phyloP scores from a whole-genome alignment of 2,888 invertebrate species.

The Aethes cnicana region DNA sequence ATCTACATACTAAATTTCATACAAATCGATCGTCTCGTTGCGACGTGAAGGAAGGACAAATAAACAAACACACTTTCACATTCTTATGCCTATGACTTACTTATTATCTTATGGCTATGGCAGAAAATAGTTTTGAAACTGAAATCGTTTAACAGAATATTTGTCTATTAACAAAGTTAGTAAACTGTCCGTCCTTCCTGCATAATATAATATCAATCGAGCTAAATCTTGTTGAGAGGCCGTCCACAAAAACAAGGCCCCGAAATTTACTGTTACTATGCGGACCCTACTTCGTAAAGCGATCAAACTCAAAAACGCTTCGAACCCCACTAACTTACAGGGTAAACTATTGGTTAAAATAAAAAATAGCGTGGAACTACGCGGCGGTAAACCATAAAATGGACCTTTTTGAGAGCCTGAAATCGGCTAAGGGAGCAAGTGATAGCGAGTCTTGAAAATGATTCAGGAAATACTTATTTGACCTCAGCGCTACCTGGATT shows the following conservation, averaged over 20 bases:
- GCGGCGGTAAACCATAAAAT: conserved; percentile 40
- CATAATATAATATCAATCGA: conserved; percentile 14
- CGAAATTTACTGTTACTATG: conserved; percentile 30
- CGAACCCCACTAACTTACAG: conserved; percentile 25
- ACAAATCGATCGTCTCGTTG: no score
- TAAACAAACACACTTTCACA: no score
- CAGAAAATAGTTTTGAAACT: no score
- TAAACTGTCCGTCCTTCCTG: no score
- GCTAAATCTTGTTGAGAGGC: conserved; percentile 17
- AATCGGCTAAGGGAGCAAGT: conserved; percentile 11
- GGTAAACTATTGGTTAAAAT: conserved; percentile 40
- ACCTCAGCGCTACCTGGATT: no score
- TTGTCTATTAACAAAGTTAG: no score
- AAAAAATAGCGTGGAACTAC: conserved; percentile 39
- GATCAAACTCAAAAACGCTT: conserved; percentile 27
- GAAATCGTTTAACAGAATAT: no score
- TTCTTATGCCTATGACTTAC: no score
- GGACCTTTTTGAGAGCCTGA: conserved; percentile 34
- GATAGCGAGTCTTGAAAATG: conserved; percentile 13
- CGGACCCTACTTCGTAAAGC: conserved; percentile 25
- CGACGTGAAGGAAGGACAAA: no score
- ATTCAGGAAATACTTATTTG: no score
- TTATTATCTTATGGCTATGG: no score
- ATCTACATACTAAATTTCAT: no score
- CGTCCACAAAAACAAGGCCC: conserved; percentile 17